phyloP scores from a whole-genome alignment of 2,888 invertebrate genomes.

The Hypomecis atomaria region DNA sequence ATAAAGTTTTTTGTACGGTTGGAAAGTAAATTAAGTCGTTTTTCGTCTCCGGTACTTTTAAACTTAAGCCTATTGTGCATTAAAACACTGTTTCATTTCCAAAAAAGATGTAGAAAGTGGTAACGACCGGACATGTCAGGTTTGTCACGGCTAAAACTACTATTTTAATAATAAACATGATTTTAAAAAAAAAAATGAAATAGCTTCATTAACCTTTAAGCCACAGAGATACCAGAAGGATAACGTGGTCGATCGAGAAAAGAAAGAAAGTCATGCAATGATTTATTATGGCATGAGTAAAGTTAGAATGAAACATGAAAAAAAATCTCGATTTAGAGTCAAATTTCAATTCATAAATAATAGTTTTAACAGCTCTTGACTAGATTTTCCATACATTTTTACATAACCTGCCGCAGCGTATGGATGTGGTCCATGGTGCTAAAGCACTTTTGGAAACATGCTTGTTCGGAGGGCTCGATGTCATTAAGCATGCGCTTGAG shows the following conservation, averaged over 20 bases:
- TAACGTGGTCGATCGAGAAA: background rate
- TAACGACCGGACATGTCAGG: slow-evolving; percentile 1
- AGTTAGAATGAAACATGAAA: no score
- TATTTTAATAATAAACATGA: background rate
- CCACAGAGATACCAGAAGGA: no score
- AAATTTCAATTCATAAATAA: no score
- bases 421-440: no score
- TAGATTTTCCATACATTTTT: no score
- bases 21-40: background rate
- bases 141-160: background rate
- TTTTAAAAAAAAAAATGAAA: background rate
- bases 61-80: background rate
- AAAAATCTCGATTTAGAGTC: no score
- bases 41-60: background rate
- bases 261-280: background rate
- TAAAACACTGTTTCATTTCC: background rate
- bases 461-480: no score
- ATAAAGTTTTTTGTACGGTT: background rate
- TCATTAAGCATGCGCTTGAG: no score
- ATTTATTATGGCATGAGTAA: no score
- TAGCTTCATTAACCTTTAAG: background rate
- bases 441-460: no score
- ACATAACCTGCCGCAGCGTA: no score
- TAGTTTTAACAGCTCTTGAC: no score
- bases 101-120: background rate